Evolutionary conservation across 2,113 vertebrate species (phyloP).

Genomic region (Condylura cristata): DNA sequence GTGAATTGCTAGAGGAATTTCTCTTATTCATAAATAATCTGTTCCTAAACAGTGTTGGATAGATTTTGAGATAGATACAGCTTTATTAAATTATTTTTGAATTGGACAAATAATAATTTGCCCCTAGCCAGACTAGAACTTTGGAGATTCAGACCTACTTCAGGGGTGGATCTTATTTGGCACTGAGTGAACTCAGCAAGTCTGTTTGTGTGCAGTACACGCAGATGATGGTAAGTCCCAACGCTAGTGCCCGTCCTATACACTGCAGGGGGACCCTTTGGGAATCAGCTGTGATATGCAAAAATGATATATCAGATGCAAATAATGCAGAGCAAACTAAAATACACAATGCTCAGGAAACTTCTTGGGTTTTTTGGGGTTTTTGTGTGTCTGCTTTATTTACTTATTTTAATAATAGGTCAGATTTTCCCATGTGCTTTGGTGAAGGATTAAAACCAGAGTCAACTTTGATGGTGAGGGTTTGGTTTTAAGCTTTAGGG

Average conservation of each 20-base stretch:
- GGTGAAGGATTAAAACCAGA: not conserved
- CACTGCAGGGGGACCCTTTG: not conserved
- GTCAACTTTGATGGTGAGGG: not conserved
- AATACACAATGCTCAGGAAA: not conserved
- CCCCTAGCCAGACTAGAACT: not conserved
- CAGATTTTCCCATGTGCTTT: not conserved
- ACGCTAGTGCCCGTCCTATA: not conserved
- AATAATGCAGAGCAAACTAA: not conserved
- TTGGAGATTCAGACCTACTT: not conserved
- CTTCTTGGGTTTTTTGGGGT: not conserved
- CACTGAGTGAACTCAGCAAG: not conserved
- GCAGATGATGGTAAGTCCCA: rapidly evolving
- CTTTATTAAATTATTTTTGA: constrained; percentile 15
- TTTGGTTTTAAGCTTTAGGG: not conserved
- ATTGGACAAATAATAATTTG: constrained; percentile 24
- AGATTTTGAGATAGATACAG: not conserved
- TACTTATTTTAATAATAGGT: not conserved
- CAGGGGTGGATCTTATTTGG: not conserved
- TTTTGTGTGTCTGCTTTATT: not conserved
- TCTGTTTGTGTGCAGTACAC: not conserved
- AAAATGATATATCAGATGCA: not conserved
- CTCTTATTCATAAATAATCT: not conserved
- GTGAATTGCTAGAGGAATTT: not conserved
- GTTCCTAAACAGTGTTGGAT: not conserved
- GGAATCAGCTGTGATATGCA: not conserved